These are phyloP conservation scores for Sebastes matsubarae DNA, from an alignment of 2,797 vertebrate species.

Conservation along the genomic window DNA sequence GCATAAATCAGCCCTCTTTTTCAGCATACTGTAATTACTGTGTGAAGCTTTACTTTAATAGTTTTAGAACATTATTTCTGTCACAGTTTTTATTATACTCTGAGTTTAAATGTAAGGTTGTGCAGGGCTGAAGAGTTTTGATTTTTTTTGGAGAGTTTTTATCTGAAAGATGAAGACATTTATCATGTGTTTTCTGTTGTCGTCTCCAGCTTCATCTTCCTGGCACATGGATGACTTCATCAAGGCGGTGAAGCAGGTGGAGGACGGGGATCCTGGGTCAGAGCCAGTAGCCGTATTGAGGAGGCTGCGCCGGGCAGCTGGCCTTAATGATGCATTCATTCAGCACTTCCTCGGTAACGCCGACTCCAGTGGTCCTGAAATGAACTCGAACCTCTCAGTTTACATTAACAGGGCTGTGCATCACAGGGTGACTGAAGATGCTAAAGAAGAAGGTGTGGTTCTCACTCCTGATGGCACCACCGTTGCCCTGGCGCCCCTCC, in stretches of 20 bases:
- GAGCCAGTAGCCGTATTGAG: conserved; percentile 38
- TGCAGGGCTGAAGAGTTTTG: background rate
- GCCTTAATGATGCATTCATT: conserved; percentile 46
- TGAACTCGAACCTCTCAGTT: conserved; percentile 43
- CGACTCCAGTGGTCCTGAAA: background rate
- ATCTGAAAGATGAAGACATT: background rate
- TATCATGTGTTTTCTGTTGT: background rate
- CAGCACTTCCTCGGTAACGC: conserved; percentile 60
- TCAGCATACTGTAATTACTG: background rate
- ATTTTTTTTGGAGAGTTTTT: background rate
- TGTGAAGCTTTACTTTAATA: background rate
- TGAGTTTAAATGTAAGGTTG: background rate
- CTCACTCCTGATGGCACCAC: conserved; percentile 89
- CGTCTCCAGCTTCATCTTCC: conserved; percentile 54
- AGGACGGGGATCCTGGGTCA: conserved; percentile 41
- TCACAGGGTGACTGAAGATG: conserved; percentile 45
- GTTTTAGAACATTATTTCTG: background rate
- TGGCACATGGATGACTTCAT: conserved; percentile 81
- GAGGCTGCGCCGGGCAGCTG: conserved; percentile 58
- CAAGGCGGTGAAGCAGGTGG: conserved; percentile 70
- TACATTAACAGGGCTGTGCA: conserved; percentile 61
- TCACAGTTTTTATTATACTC: too few species aligned
- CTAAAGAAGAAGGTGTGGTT: conserved; percentile 82
- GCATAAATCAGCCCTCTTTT: background rate
- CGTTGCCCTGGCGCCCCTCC: conserved; percentile 82